Evolutionary conservation across 2,888 invertebrate genomes (phyloP).

Genomic region (Campoplex capitator): DNA sequence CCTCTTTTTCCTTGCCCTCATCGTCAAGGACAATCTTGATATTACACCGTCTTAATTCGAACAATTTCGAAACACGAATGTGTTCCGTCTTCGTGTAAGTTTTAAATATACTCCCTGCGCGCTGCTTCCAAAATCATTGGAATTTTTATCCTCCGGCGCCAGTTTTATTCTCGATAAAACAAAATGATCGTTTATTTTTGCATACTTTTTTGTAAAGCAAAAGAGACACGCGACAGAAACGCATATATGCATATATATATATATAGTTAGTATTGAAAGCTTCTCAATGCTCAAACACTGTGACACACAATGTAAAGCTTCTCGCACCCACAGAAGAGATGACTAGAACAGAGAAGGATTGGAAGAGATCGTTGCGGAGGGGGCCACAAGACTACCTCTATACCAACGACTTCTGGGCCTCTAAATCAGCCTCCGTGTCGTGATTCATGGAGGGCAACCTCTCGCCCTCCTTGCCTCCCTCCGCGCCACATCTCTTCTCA

Average conservation of each 20-base stretch:
- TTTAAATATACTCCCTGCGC: slow-evolving; percentile 59
- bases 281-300: slow-evolving; percentile 67
- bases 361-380: slow-evolving; percentile 65
- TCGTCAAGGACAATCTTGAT: slow-evolving; percentile 65
- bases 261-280: slow-evolving; percentile 35
- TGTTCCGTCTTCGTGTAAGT: slow-evolving; percentile 50
- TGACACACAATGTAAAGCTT: slow-evolving; percentile 71
- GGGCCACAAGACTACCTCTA: slow-evolving; percentile 74
- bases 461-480: slow-evolving; percentile 73
- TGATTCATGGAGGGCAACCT: slow-evolving; percentile 84
- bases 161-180: slow-evolving; percentile 30
- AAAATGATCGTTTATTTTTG: background rate
- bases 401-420: slow-evolving; percentile 83
- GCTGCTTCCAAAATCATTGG: slow-evolving; percentile 45
- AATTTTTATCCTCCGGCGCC: slow-evolving; percentile 15
- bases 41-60: slow-evolving; percentile 75
- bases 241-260: background rate
- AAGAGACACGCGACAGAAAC: slow-evolving; percentile 18
- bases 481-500: slow-evolving; percentile 68
- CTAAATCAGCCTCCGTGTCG: slow-evolving; percentile 84
- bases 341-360: slow-evolving; percentile 74
- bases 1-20: slow-evolving; percentile 5
- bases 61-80: slow-evolving; percentile 67
- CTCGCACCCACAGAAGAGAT: slow-evolving; percentile 36
- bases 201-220: background rate